These are phyloP conservation scores for Aplysia californica DNA, from an alignment of 1,140 invertebrate species.

Conservation along the genomic window DNA sequence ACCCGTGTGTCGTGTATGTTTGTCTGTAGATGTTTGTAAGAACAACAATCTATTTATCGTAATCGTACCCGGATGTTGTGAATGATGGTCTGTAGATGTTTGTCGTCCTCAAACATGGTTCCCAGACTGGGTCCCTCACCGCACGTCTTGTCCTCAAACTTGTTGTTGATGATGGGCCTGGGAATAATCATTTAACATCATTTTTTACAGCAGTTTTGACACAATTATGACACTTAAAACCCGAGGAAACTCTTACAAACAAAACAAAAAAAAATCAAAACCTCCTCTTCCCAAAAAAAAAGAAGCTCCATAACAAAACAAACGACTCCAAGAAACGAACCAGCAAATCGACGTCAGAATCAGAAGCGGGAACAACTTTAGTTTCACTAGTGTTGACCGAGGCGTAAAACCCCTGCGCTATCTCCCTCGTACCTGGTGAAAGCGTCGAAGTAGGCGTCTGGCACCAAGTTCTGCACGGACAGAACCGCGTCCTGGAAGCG, in stretches of 20 bases:
- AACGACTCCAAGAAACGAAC: too few relatives aligned
- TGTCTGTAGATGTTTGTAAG: too few relatives aligned
- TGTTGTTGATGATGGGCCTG: constrained; percentile 81
- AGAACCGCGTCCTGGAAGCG: constrained; percentile 67
- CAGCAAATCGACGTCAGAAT: too few relatives aligned
- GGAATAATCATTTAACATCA: constrained; percentile 42
- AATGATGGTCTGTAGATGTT: constrained; percentile 71
- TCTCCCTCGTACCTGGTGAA: constrained; percentile 69
- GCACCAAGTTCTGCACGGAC: constrained; percentile 64
- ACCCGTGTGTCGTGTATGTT: too few relatives aligned
- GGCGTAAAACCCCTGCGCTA: too few relatives aligned
- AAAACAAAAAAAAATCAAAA: too few relatives aligned
- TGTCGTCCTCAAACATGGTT: constrained; percentile 77
- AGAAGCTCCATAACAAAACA: too few relatives aligned
- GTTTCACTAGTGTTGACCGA: too few relatives aligned
- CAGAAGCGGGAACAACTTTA: too few relatives aligned
- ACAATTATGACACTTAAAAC: not conserved
- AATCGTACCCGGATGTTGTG: constrained; percentile 13
- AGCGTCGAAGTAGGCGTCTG: constrained; percentile 67
- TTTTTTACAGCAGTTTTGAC: not conserved
- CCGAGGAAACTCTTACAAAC: not conserved
- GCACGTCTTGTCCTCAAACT: constrained; percentile 76
- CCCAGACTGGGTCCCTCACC: constrained; percentile 75
- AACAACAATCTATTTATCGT: too few relatives aligned
- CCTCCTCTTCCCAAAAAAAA: too few relatives aligned